These are phyloP conservation scores for Isoperla grammatica DNA, from an alignment of 2,888 invertebrate species.

Conservation along the genomic window DNA sequence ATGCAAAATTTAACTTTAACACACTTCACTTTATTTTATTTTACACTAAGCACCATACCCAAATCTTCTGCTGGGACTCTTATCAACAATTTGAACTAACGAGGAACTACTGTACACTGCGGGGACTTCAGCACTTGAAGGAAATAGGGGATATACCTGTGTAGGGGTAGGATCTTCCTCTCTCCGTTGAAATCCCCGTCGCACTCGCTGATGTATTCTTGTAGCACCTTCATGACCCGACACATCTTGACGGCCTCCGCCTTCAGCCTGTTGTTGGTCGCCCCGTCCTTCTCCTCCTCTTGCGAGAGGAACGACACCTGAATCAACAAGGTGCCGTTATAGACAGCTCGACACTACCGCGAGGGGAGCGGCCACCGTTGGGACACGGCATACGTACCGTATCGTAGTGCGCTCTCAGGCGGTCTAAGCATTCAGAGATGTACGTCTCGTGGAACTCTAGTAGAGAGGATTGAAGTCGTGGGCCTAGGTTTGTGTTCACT, in stretches of 20 bases:
- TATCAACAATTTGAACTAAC: no score
- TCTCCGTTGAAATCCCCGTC: slow-evolving; percentile 85
- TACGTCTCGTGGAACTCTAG: slow-evolving; percentile 87
- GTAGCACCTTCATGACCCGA: slow-evolving; percentile 87
- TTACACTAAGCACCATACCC: no score
- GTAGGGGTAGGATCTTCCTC: slow-evolving; percentile 80
- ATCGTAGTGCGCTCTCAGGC: slow-evolving; percentile 79
- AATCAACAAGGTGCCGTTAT: no score
- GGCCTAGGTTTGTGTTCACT: slow-evolving; percentile 90
- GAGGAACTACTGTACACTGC: no score
- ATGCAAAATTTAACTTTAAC: no score
- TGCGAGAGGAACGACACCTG: no score
- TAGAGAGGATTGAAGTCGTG: slow-evolving; percentile 69
- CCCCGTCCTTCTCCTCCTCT: slow-evolving; percentile 15
- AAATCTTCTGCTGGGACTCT: slow-evolving; percentile 25
- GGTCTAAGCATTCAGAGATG: slow-evolving; percentile 86
- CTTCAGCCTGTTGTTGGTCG: slow-evolving; percentile 44
- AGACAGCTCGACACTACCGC: no score
- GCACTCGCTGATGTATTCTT: slow-evolving; percentile 93
- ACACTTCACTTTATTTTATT: no score
- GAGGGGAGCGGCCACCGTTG: not conserved
- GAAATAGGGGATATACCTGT: no score
- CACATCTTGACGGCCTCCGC: slow-evolving; percentile 81
- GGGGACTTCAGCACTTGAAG: slow-evolving; percentile 12
- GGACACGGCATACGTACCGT: slow-evolving; percentile 58